Base-by-base conservation (phyloP, 2,113 vertebrate genomes). In the Halichoerus grypus region DNA sequence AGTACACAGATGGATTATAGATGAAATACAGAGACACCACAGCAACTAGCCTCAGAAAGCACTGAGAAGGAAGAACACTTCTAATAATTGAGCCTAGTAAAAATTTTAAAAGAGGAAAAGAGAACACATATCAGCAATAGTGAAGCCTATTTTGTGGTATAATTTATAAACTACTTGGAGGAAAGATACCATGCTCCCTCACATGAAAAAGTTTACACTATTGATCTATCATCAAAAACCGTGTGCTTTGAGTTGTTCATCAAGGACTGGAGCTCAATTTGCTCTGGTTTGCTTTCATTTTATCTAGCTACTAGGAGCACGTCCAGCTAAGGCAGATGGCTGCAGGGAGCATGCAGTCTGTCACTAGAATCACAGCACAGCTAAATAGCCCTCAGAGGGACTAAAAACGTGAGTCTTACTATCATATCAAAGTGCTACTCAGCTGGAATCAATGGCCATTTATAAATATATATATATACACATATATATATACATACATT, bases 61-160 rank as follows among this genome's bases (percentile, higher is more conserved):
- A 65, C 63, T 87, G 74, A 83, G 18, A 77, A 94, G 51, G 71
- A 79, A 76, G 12, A 80, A 11, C 19, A 71, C 63, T 81, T 91
- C 61, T 95, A 49, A 88, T 95, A 94, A 85, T 16, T 57, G 26
- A 94, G 53, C n/a, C 53, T 83, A 49, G 57, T n/a, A 51, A 77
- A 76, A 80, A 82, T 87, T 72, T 33, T 53, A 69, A 80, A 36
- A 65, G 42, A 84, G 65, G 88, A 90, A 49, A 77, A 77, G 42
- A 67, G 91, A 92, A 39, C 53, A 79, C 0, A n/a, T 13, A 83
- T 16, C 19, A 84, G 18, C 28, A 87, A 33, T 5, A 82, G 72
- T 26, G 49, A 69, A 39, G 53, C 12, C 84, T 15, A 53, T 24
- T 63, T 63, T 51, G 36, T 42, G 42, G 42, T 49, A 24, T 26